phyloP scores from a whole-genome alignment of 2,888 invertebrate genomes.

The Strigamia maritima region DNA sequence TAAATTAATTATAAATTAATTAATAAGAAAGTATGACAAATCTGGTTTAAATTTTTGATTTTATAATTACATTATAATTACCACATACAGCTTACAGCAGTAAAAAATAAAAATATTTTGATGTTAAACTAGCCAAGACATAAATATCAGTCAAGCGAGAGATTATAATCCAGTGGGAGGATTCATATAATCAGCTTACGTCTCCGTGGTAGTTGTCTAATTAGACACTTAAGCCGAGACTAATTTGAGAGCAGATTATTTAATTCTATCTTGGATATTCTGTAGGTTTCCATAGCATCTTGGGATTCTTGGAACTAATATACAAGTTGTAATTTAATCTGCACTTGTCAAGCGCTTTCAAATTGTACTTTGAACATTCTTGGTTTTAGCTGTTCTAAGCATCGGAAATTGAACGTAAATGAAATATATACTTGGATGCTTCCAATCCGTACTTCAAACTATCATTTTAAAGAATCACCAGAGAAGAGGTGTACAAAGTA shows the following conservation, averaged over 20 bases:
- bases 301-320: background rate
- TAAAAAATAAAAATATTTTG: background rate
- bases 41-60: too few species aligned
- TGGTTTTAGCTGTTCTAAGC: too few species aligned
- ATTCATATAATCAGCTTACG: background rate
- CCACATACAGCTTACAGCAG: background rate
- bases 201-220: conserved; percentile 17
- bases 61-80: too few species aligned
- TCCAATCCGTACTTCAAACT: too few species aligned
- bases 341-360: too few species aligned
- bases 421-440: too few species aligned
- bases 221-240: conserved; percentile 4
- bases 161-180: background rate
- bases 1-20: too few species aligned
- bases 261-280: background rate
- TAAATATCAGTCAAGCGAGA: background rate
- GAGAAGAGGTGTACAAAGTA: too few species aligned
- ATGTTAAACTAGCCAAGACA: background rate
- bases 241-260: background rate
- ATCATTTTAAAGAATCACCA: too few species aligned
- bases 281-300: background rate
- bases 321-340: background rate
- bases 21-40: too few species aligned
- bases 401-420: too few species aligned
- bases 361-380: too few species aligned